These are phyloP conservation scores for Drosophila athabasca DNA, from an alignment of 1,140 invertebrate species.

Conservation along the genomic window DNA sequence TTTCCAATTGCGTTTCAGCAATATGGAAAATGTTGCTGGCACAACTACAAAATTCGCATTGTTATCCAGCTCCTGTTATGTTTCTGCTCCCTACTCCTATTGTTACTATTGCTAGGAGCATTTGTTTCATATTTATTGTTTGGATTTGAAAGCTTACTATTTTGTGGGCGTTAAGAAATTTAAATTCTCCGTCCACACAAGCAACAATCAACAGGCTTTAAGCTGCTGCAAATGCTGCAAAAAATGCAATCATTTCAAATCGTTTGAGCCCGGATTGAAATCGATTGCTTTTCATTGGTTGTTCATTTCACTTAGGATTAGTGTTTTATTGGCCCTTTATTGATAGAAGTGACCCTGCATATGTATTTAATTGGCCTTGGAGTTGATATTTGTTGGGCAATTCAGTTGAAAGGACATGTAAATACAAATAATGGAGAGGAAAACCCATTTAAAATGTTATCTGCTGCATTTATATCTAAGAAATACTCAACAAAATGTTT, in stretches of 20 bases:
- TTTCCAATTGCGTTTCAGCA: conserved; percentile 65
- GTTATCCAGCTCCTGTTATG: conserved; percentile 54
- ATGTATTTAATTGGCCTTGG: conserved; percentile 5
- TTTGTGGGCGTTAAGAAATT: conserved; percentile 37
- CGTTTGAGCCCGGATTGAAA: neutral
- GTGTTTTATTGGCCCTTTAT: too few species aligned
- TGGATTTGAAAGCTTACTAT: conserved; percentile 60
- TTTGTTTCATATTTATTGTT: conserved; percentile 76
- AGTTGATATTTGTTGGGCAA: conserved; percentile 9
- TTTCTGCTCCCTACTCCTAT: conserved; percentile 19
- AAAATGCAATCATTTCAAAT: conserved; percentile 8
- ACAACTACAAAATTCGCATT: conserved; percentile 52
- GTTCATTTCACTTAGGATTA: too few species aligned
- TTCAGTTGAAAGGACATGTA: neutral
- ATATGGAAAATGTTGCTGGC: conserved; percentile 58
- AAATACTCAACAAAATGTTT: neutral
- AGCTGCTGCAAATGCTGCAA: neutral
- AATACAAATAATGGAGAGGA: too few species aligned
- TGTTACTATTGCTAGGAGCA: conserved; percentile 37
- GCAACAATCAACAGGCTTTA: conserved; percentile 22
- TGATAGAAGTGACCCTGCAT: neutral
- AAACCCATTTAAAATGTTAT: too few species aligned
- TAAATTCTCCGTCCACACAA: conserved; percentile 16
- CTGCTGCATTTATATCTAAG: too few species aligned
- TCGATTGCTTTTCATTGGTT: neutral